Percentiles rank a stretch among this genome's conserved stretches.
Conservation (phyloP, 2,113 vertebrate genomes). For the Cyanocitta stelleri region DNA sequence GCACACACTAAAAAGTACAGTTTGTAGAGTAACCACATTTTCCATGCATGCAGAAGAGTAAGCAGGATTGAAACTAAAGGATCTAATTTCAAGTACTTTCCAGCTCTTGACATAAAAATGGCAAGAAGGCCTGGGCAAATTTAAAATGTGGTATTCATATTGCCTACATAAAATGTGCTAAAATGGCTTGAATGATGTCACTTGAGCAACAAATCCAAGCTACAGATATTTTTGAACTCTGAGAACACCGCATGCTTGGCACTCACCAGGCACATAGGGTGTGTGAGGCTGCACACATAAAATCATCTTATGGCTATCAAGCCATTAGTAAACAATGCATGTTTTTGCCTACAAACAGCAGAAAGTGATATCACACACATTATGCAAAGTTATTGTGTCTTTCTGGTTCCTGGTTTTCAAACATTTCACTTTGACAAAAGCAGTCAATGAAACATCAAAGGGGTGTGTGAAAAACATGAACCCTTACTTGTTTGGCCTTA, state of each 20-base stretch:
- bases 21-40: constrained; percentile 23
- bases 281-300: background rate
- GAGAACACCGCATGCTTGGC: background rate
- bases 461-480: background rate
- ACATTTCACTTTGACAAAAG: background rate
- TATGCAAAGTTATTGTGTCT: background rate
- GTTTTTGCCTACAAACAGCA: background rate
- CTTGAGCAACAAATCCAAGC: background rate
- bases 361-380: background rate
- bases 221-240: constrained; percentile 18
- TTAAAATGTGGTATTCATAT: constrained; percentile 25
- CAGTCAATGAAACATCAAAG: constrained; percentile 50
- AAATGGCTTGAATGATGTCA: constrained; percentile 38
- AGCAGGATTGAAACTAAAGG: constrained; percentile 6
- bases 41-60: background rate
- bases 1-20: background rate
- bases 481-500: background rate
- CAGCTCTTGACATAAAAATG: constrained; percentile 36
- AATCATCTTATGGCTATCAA: background rate
- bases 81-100: constrained; percentile 29
- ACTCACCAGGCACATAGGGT: background rate
- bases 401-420: background rate
- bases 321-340: background rate
- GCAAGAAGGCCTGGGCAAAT: constrained; percentile 1
- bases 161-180: constrained; percentile 1